phyloP scores from a whole-genome alignment of 1,140 invertebrate genomes.

The Wasmannia auropunctata region DNA sequence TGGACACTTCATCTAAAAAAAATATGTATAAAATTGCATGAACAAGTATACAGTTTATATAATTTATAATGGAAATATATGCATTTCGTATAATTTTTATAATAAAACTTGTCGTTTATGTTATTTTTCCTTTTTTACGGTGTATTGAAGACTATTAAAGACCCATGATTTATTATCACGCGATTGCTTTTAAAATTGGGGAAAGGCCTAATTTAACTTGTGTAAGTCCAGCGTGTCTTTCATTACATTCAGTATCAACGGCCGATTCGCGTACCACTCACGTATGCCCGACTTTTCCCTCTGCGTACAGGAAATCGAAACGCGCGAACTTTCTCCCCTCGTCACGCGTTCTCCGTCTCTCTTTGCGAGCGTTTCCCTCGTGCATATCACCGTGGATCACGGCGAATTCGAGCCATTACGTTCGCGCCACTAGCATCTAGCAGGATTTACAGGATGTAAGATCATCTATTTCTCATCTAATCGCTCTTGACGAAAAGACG shows the following conservation, averaged over 20 bases:
- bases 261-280: conserved; percentile 35
- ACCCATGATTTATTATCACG: neutral
- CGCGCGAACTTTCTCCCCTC: conserved; percentile 63
- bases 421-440: neutral
- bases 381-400: conserved; percentile 17
- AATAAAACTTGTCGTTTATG: neutral
- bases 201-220: neutral
- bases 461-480: conserved; percentile 11
- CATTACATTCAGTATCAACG: conserved; percentile 23
- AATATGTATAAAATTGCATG: neutral
- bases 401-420: neutral
- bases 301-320: conserved; percentile 33
- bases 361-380: neutral
- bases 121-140: neutral
- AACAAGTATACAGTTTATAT: neutral
- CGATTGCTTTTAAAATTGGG: neutral
- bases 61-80: neutral
- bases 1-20: neutral
- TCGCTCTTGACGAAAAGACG: neutral
- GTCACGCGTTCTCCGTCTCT: neutral
- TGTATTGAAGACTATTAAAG: neutral
- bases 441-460: neutral
- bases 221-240: neutral
- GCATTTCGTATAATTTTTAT: neutral
- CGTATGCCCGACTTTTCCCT: conserved; percentile 42